Base-by-base conservation (phyloP, 2,888 invertebrate species). In the Leptura quadrifasciata region DNA sequence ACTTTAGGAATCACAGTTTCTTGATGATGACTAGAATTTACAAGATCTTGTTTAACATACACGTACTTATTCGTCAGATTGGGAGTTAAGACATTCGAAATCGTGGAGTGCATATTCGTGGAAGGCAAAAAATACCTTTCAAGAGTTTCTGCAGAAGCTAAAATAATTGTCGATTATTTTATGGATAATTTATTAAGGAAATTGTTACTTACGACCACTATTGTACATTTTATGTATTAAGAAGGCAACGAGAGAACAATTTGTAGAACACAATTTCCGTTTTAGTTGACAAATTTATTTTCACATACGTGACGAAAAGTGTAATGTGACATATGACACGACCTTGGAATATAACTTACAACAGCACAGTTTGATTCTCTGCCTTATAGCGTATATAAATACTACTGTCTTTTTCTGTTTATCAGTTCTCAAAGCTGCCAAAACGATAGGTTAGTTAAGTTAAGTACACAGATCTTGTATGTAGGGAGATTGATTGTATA, bases 1-100 rank as follows among this genome's bases (percentile, higher is more conserved):
- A 89, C 87, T 80, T 85, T 88, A 24, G 82, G 72, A 60, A 68
- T 63, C n/a, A 64, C 69, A 65, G 74, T 57, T 8, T 71, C 69
- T 54, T 68, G 31, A 31, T 24, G 2, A 18, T 21, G 24, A 60
- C 52, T 72, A 55, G 55, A 17, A 47, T 15, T 20, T 21, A 68
- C 18, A 55, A 79, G 73, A 71, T 76, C 75, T 58, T 77, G 79
- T 65, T 77, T 79, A n/a, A 79, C 57, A 63, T 79, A 79, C 8
- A 77, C 75, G 68, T 76, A 79, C 71, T 77, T 79, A 39, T 77
- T 79, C 24, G 61, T 39, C 8, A 18, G 10, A 69, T 58, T 69
- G 1, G 47, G 24, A 24, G 12, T 4, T 21, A 20, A 5, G 8
- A 65, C 24, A 5, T n/a, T 52, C 10, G 35, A 17, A 15, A 20